Base-by-base conservation (phyloP, 2,888 invertebrate genomes). In the Platycheirus rosarum region DNA sequence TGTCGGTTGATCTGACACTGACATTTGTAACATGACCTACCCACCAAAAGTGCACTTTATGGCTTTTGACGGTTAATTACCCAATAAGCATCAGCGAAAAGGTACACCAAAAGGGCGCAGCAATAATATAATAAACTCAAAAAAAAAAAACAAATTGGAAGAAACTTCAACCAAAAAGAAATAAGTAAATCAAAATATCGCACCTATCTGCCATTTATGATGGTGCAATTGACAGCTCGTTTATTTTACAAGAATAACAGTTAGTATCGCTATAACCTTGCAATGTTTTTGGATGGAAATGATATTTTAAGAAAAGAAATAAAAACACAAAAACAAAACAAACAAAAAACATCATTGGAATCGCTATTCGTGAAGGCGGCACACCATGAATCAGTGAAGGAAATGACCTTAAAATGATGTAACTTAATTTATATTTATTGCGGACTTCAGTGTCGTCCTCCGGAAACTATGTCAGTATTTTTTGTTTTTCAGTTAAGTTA, bases 401-500 rank as follows among this genome's bases (percentile, higher is more conserved):
- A 82, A 82, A 73, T 69, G 82, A 77, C 82, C 82, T 82, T 73
- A 68, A 77, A 68, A 48, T 82, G 68, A 76, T 82, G 82, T 68
- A 82, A 82, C 63, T 82, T 68, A 65, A 13, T 4, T 70, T 75
- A 62, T 60, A 75, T 79, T 77, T 82, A 82, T 82, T 66, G 53
- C 63, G 29, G 77, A 57, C 32, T 71, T 51, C 46, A 32, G 44
- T 62, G 37, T 82, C 71, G 77, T 82, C 82, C 77, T 73, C 82
- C 77, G 71, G 71, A 77, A 77, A 77, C 49, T 77, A 77, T 77
- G 82, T 77, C 76, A 82, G 68, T 42, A 73, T 63, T 77, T 20
- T 51, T 77, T 71, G 16, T 20, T 62, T 48, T 63, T n/a, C n/a
- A n/a, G n/a, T n/a, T n/a, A n/a, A n/a, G n/a, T n/a, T n/a, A n/a